Percentiles rank a stretch among this genome's conserved stretches.
Evolutionary conservation across 2,797 vertebrate species (phyloP).

Genomic region (Meda fulgida): DNA sequence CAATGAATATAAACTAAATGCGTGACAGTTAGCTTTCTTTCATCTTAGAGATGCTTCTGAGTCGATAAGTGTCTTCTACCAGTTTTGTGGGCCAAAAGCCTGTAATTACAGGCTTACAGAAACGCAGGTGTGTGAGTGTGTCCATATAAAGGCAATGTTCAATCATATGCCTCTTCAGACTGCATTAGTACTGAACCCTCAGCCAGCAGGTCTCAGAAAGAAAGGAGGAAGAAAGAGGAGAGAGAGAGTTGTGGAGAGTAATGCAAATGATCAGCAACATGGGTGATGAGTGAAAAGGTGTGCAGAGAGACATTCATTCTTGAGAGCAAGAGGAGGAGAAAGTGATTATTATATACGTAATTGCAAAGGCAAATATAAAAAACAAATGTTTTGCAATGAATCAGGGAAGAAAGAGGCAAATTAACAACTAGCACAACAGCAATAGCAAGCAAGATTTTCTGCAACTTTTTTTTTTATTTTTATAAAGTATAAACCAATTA

Average conservation of each 20-base stretch:
- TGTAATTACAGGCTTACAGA: constrained; percentile 44
- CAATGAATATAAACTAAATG: constrained; percentile 17
- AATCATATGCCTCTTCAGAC: constrained; percentile 40
- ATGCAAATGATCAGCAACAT: constrained; percentile 30
- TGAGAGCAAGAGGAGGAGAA: background rate
- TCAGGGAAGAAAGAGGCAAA: background rate
- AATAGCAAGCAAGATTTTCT: background rate
- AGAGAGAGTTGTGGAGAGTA: background rate
- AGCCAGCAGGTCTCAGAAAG: constrained; percentile 28
- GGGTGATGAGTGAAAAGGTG: constrained; percentile 10
- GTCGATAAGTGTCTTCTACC: constrained; percentile 9
- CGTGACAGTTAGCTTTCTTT: background rate
- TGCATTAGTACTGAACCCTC: constrained; percentile 42
- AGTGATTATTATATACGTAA: background rate
- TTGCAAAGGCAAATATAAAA: background rate
- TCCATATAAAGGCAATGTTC: constrained; percentile 45
- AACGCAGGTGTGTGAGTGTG: constrained; percentile 45
- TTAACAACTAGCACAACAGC: background rate
- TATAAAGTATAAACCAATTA: background rate
- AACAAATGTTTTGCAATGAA: background rate
- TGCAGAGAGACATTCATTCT: constrained; percentile 20
- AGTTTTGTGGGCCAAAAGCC: constrained; percentile 20
- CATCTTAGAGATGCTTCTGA: background rate
- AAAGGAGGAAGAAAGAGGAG: background rate
- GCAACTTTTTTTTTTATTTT: background rate